These are phyloP conservation scores for Ichneumoninae sp. DNA, from an alignment of 2,888 invertebrate genomes.

Conservation along the genomic window DNA sequence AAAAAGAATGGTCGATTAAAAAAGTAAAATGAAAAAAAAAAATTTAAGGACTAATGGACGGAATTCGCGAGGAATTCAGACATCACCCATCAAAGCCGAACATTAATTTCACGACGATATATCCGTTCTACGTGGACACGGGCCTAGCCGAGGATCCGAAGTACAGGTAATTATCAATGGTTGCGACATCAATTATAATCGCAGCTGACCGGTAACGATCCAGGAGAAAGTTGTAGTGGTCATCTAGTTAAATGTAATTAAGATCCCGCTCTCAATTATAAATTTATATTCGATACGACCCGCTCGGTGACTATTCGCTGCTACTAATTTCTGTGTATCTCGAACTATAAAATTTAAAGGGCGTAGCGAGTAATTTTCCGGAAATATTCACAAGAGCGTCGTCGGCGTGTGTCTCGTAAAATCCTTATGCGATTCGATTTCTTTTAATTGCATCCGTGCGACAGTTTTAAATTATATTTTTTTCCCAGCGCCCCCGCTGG, in stretches of 20 bases:
- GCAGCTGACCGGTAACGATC: neutral
- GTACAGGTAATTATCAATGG: conserved; percentile 78
- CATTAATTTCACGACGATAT: conserved; percentile 86
- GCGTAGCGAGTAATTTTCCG: neutral
- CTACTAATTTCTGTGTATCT: neutral
- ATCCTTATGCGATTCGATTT: neutral
- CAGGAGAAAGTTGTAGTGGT: conserved; percentile 21
- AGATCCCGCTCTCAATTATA: neutral
- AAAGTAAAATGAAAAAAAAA: neutral
- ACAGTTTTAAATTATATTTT: neutral
- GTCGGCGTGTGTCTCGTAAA: neutral
- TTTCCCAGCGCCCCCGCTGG: neutral
- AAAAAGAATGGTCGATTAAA: neutral
- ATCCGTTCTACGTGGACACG: conserved; percentile 85
- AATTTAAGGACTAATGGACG: conserved; percentile 78
- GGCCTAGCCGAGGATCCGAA: conserved; percentile 82
- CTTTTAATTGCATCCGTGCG: neutral
- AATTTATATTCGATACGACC: neutral
- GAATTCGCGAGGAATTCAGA: conserved; percentile 77
- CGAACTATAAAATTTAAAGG: neutral
- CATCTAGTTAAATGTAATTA: conserved; percentile 32
- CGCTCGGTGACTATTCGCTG: neutral
- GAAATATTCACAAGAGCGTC: neutral
- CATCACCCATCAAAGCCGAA: conserved; percentile 62
- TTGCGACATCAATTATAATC: conserved; percentile 13